Conservation (phyloP, 2,797 vertebrate species). For the Arnoldichthys spilopterus region DNA sequence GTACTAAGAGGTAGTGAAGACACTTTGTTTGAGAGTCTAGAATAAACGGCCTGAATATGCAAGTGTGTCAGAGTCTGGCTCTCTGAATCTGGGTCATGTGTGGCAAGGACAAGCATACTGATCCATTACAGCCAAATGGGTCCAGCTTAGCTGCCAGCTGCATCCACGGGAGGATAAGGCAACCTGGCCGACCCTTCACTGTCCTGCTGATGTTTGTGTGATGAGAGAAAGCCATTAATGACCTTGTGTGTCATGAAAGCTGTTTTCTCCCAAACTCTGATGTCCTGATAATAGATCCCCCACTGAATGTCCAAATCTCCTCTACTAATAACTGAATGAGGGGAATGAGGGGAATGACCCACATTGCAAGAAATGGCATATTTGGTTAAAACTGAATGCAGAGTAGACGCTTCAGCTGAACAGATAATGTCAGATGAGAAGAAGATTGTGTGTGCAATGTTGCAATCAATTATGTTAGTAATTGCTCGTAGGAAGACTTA, state of each 20-base stretch:
- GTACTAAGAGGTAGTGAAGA: background rate
- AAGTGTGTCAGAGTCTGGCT: conserved; percentile 61
- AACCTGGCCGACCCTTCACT: conserved; percentile 13
- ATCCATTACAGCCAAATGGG: conserved; percentile 38
- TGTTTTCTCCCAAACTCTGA: background rate
- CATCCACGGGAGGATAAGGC: conserved; percentile 20
- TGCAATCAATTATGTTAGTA: background rate
- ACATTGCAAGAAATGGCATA: background rate
- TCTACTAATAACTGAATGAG: background rate
- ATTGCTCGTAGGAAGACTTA: no score
- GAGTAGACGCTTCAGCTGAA: no score
- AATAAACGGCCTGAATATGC: conserved; percentile 45
- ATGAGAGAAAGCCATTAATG: conserved; percentile 19
- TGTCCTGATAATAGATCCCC: background rate
- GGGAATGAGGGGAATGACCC: background rate
- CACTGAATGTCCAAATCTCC: background rate
- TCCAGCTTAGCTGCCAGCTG: conserved; percentile 23
- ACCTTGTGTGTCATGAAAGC: conserved; percentile 22
- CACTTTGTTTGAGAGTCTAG: background rate
- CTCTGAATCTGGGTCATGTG: conserved; percentile 46
- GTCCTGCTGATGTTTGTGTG: conserved; percentile 20
- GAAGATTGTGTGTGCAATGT: background rate
- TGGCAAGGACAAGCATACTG: conserved; percentile 49
- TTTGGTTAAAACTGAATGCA: no score
- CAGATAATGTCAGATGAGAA: background rate